Conservation (phyloP, 2,113 vertebrate genomes). For the Psettodes erumei region DNA sequence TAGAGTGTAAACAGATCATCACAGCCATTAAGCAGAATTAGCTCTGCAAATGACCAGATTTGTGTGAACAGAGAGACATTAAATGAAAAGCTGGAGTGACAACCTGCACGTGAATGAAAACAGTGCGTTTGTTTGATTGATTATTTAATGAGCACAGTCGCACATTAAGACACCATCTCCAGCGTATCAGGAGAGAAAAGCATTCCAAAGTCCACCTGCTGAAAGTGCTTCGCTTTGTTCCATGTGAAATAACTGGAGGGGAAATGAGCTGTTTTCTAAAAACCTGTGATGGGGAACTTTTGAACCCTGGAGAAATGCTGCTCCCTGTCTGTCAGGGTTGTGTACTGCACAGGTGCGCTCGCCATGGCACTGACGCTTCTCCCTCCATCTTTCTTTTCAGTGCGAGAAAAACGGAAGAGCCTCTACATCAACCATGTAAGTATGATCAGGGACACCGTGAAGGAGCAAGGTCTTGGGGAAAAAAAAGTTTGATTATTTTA, state of each 20-base stretch:
- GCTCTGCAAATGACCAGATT: constrained; percentile 23
- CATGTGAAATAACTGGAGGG: constrained; percentile 4
- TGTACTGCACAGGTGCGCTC: constrained; percentile 37
- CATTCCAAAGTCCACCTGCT: neutral
- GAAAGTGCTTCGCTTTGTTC: constrained; percentile 16
- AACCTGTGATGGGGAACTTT: neutral
- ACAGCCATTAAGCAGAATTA: neutral
- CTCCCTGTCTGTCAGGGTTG: constrained; percentile 64
- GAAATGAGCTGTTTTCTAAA: neutral
- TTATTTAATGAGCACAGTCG: neutral
- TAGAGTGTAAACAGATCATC: no score
- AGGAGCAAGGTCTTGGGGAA: no score
- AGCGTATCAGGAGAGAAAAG: neutral
- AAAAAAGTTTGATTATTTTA: no score
- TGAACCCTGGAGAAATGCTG: constrained; percentile 55
- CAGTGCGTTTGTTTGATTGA: neutral
- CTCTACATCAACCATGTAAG: constrained; percentile 86
- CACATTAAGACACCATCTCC: neutral
- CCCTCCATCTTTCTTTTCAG: constrained; percentile 67
- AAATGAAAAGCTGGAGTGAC: constrained; percentile 12
- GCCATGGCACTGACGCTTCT: neutral
- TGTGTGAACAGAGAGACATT: neutral
- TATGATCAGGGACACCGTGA: neutral
- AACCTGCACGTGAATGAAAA: neutral
- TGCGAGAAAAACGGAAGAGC: constrained; percentile 85